A percentile compares a stretch with the other conserved stretches of the same genome.
These are phyloP conservation scores for Pangasius sanitwongsei DNA, from an alignment of 2,797 vertebrate species.

Conservation along the genomic window DNA sequence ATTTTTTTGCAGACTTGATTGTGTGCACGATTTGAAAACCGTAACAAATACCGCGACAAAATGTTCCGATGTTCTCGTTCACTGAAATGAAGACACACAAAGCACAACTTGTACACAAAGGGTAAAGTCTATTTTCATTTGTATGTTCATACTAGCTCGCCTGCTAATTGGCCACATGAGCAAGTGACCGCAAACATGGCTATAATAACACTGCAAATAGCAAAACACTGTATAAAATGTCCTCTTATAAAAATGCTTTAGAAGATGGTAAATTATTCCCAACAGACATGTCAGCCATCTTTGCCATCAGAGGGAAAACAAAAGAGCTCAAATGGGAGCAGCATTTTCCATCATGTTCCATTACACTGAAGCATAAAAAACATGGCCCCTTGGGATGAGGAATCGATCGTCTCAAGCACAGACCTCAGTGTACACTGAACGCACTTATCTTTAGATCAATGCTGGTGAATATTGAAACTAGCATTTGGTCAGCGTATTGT, in stretches of 20 bases:
- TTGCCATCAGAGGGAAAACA: not conserved
- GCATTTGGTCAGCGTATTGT: conserved; percentile 49
- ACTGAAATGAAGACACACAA: not conserved
- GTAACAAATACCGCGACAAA: not conserved
- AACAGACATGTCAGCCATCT: not conserved
- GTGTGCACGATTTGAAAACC: not conserved
- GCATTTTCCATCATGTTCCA: conserved; percentile 40
- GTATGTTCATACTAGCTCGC: too few relatives aligned
- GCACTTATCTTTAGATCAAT: conserved; percentile 58
- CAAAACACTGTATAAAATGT: not conserved
- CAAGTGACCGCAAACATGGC: not conserved
- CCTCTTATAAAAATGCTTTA: not conserved
- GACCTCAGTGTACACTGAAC: conserved; percentile 47
- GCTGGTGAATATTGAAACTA: conserved; percentile 52
- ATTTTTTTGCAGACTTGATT: not conserved
- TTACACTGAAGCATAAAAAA: conserved; percentile 49
- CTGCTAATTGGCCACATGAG: not conserved
- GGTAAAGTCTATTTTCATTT: not conserved
- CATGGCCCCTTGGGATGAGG: conserved; percentile 23
- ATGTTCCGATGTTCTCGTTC: not conserved
- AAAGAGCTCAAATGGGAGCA: conserved; percentile 10
- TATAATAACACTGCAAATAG: not conserved
- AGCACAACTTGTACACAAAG: not conserved
- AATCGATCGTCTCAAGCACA: conserved; percentile 56
- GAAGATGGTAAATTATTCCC: not conserved